These are phyloP conservation scores for Polydrusus tereticollis DNA, from an alignment of 2,888 invertebrate species.

Conservation along the genomic window DNA sequence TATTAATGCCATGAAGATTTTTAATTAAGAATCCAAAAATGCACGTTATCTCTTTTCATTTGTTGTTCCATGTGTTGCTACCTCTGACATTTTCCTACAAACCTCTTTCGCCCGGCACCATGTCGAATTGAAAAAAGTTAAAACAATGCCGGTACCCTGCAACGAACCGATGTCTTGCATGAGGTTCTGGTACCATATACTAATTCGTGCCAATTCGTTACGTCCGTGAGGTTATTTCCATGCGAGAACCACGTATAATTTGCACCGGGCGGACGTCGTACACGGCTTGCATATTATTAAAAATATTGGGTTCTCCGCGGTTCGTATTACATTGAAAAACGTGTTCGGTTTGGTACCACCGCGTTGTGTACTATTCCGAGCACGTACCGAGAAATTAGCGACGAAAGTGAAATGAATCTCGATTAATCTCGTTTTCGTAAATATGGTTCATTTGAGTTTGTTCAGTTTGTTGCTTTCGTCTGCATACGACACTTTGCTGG, in stretches of 20 bases:
- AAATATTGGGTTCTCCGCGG: conserved; percentile 21
- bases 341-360: conserved; percentile 34
- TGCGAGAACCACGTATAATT: conserved; percentile 31
- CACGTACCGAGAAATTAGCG: conserved; percentile 21
- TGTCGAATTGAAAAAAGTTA: neutral
- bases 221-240: conserved; percentile 32
- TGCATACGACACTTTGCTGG: no score
- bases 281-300: conserved; percentile 33
- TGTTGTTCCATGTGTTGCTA: no score
- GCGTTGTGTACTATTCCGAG: conserved; percentile 1
- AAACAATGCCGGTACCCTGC: neutral
- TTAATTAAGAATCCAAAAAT: no score
- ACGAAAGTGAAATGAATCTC: conserved; percentile 30
- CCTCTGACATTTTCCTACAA: no score
- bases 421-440: no score
- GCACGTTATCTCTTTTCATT: no score
- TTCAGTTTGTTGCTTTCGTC: no score
- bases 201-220: conserved; percentile 31
- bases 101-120: neutral
- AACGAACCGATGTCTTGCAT: conserved; percentile 2
- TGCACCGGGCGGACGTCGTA: conserved; percentile 28
- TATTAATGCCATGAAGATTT: no score
- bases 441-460: neutral
- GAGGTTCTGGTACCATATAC: conserved; percentile 34
- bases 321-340: conserved; percentile 30